phyloP scores from a whole-genome alignment of 1,140 invertebrate species.

The Ceratina australensis region DNA sequence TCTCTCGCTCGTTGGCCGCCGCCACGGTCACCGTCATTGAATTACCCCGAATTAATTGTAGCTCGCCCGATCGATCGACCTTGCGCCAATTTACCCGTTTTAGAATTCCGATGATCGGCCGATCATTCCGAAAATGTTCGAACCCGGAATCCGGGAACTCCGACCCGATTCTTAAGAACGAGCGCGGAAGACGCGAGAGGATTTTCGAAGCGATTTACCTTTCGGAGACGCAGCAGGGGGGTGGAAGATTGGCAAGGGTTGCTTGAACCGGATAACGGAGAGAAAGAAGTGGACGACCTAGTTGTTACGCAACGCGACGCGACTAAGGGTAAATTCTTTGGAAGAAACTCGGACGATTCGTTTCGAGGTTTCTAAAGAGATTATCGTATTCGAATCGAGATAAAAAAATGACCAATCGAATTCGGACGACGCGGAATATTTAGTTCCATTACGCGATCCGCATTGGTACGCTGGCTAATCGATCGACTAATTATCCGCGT shows the following conservation, averaged over 20 bases:
- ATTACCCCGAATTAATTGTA: slow-evolving; percentile 29
- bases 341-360: neutral
- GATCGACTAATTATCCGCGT: slow-evolving; percentile 45
- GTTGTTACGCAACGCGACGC: neutral
- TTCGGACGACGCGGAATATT: neutral
- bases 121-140: neutral
- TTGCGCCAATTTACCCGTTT: slow-evolving; percentile 13
- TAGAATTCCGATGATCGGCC: slow-evolving; percentile 3
- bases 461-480: slow-evolving; percentile 30
- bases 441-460: neutral
- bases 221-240: neutral
- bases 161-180: neutral
- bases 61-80: slow-evolving; percentile 12
- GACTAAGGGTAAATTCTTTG: neutral
- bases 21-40: slow-evolving; percentile 23
- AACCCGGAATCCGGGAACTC: neutral
- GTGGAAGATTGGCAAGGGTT: neutral
- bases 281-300: slow-evolving; percentile 7
- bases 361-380: neutral
- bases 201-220: neutral
- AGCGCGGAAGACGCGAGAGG: neutral
- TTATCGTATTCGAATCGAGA: neutral
- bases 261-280: slow-evolving; percentile 18
- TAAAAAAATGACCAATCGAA: too few relatives aligned
- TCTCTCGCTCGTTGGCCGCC: neutral